Base-by-base conservation (phyloP, 2,113 vertebrate genomes). In the Chelonoidis abingdonii region DNA sequence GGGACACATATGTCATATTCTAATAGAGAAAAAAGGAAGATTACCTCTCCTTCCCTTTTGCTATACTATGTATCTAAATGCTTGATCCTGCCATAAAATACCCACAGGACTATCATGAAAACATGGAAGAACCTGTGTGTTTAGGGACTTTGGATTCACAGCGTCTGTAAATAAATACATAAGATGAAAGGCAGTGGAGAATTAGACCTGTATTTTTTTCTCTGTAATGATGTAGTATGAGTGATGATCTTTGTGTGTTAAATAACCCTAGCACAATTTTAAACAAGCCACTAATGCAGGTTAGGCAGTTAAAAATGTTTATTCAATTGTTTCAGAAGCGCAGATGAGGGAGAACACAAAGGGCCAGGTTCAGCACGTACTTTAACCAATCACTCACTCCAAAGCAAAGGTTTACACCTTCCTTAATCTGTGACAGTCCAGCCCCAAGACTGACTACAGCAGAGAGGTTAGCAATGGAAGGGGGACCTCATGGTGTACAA, bases 281-380 rank as follows among this genome's bases (percentile, higher is more conserved):
- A 69, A n/a, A n/a, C 62, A 69, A n/a, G 8, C n/a, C n/a, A 69
- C 31, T n/a, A 69, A n/a, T 81, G 8, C 22, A 9, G 44, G 53
- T 25, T 44, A 76, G 24, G 25, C 21, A 54, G 53, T 94, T 92
- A 41, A 91, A 87, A 96, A 91, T 89, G 88, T 87, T 93, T 96
- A 92, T 92, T 79, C 89, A 94, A 93, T 94, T 83, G 41, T 56
- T 96, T 95, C 92, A 97, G 82, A 29, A 7, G 38, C 24, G 22
- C 41, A 93, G 31, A 24, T 80, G 89, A 90, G 94, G 6, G 84
- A 94, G 52, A 41, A 65, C 93, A 87, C 87, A 91, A 81, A 93
- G 91, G 89, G 92, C 75, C 91, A 87, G 91, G 87, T 81, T 92
- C 90, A 92, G 54, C 8, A 69, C 2, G 8, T 69, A 69, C 35